Base-by-base conservation (phyloP, 2,797 vertebrate species). In the Chrysocyon brachyurus region DNA sequence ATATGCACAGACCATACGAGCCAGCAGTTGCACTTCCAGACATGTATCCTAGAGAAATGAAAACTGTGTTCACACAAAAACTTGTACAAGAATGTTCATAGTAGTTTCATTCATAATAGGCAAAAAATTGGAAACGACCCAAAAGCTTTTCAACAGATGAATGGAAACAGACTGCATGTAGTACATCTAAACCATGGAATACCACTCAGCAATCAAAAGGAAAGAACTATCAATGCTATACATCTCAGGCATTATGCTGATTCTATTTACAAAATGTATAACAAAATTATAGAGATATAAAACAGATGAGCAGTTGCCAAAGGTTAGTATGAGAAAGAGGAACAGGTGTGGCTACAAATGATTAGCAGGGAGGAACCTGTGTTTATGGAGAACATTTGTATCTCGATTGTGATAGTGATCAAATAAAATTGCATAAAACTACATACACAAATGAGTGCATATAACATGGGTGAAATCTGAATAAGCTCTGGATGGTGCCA, bases 381-480 rank as follows among this genome's bases (percentile, higher is more conserved):
- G 3, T 85, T 89, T 86, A 64, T 46, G 8, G 46, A 77, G 86
- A 4, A 63, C 56, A 87, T 75, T 21, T 52, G 40, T 49, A 40
- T 84, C 33, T 81, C 49, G 21, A 79, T 36, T 61, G 12, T 70
- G 52, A 19, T 31, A 33, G 24, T 68, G 6, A 16, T 73, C 77
- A 77, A 5, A 89, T 59, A 92, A 59, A 86, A 86, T 91, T 94
- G 28, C 63, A 83, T 78, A 49, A 77, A 61, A 90, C 6, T 49
- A 79, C 10, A 86, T 36, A 88, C 70, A 89, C 77, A 70, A 31
- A 85, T 46, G 17, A 68, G 36, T 83, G 24, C 57, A 81, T 70
- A 40, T 81, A 94, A 87, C 68, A 73, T 40, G 82, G 9, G 26
- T 94, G n/a, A 82, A 72, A 87, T 78, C 21, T 82, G 54, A 93